Percentiles rank a stretch among this genome's conserved stretches.
phyloP scores from a whole-genome alignment of 2,113 vertebrate species.

The Hippoglossus stenolepis region DNA sequence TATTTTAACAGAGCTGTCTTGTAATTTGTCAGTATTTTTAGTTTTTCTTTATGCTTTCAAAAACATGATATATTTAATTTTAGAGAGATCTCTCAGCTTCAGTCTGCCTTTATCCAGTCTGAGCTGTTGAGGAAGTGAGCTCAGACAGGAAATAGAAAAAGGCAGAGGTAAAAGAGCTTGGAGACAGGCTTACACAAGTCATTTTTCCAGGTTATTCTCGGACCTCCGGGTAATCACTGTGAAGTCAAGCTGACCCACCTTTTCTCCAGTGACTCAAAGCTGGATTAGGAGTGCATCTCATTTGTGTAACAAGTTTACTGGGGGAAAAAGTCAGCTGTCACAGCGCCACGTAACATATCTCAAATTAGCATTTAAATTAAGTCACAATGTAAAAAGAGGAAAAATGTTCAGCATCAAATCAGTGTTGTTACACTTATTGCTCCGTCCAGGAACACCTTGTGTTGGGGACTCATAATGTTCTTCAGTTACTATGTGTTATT shows the following conservation, averaged over 20 bases:
- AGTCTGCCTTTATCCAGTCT: background rate
- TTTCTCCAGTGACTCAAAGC: constrained; percentile 21
- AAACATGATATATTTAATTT: background rate
- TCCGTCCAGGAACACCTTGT: constrained; percentile 16
- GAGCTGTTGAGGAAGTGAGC: background rate
- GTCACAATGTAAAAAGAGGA: constrained; percentile 4
- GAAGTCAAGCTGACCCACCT: constrained; percentile 38
- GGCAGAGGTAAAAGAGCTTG: constrained; percentile 1
- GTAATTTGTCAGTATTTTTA: background rate
- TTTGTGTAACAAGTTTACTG: constrained; percentile 53
- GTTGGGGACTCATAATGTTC: background rate
- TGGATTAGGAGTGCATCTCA: constrained; percentile 15
- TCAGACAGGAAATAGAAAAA: background rate
- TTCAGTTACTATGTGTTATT: constrained; percentile 2
- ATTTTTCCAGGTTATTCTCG: constrained; percentile 22
- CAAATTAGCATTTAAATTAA: constrained; percentile 67
- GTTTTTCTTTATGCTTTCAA: background rate
- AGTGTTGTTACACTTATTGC: constrained; percentile 26
- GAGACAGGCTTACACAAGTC: background rate
- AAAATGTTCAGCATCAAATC: constrained; percentile 33
- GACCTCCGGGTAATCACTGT: constrained; percentile 20
- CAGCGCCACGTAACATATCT: constrained; percentile 6
- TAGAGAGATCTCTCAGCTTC: background rate
- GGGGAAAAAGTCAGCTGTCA: background rate
- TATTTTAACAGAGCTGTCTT: constrained; percentile 29